Evolutionary conservation across 2,113 vertebrate genomes (phyloP).

Genomic region (Megaptera novaeangliae): DNA sequence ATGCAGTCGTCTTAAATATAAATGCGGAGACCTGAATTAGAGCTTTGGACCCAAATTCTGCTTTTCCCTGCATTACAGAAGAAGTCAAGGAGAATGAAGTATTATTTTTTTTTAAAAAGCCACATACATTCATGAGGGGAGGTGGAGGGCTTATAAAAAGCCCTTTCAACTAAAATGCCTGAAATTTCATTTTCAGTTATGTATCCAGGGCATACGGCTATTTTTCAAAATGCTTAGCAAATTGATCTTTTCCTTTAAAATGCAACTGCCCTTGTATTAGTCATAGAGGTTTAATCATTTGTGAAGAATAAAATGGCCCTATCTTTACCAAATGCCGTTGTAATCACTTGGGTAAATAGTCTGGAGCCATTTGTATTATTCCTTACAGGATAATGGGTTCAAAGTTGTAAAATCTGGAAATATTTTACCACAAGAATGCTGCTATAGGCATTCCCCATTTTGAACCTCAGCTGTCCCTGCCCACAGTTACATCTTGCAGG

Average conservation of each 20-base stretch:
- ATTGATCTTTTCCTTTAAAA: constrained; percentile 48
- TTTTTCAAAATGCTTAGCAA: constrained; percentile 36
- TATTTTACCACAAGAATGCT: constrained; percentile 77
- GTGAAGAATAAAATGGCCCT: constrained; percentile 53
- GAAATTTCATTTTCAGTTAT: background rate
- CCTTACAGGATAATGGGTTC: constrained; percentile 77
- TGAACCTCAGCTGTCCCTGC: background rate
- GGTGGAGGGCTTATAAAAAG: background rate
- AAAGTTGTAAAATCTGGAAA: constrained; percentile 83
- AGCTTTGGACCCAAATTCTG: background rate
- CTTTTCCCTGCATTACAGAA: background rate
- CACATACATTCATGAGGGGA: background rate
- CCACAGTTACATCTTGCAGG: background rate
- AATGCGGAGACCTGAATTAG: background rate
- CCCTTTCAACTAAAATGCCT: background rate
- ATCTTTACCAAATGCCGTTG: constrained; percentile 54
- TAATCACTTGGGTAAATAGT: constrained; percentile 76
- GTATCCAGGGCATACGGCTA: background rate
- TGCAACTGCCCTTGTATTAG: background rate
- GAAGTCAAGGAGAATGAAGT: background rate
- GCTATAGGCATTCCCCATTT: constrained; percentile 57
- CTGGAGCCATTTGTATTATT: constrained; percentile 61
- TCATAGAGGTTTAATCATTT: constrained; percentile 75
- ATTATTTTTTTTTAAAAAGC: background rate
- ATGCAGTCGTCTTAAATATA: background rate